A percentile compares a stretch with the other conserved stretches of the same genome.
phyloP scores from a whole-genome alignment of 2,113 vertebrate genomes.

The Hippopotamus amphibius region DNA sequence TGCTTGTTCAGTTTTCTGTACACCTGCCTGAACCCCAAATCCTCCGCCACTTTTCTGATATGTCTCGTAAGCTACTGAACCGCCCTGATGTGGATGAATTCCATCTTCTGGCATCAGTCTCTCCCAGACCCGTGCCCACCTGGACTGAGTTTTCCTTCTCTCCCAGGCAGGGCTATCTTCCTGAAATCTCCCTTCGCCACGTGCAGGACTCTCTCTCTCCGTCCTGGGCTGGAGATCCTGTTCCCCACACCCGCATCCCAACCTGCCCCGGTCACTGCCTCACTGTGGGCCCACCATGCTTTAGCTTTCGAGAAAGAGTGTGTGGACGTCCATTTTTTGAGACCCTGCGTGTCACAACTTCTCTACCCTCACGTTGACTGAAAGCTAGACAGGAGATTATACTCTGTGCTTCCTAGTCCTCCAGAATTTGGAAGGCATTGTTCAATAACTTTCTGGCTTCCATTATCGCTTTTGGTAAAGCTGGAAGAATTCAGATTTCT shows the following conservation, averaged over 20 bases:
- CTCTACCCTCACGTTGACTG: accelerated
- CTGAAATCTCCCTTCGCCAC: background rate
- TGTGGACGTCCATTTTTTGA: background rate
- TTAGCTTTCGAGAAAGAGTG: background rate
- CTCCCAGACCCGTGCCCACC: background rate
- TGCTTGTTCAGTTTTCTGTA: background rate
- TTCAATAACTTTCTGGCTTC: background rate
- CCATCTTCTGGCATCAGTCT: background rate
- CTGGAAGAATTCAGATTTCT: background rate
- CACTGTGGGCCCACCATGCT: background rate
- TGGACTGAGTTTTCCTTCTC: background rate
- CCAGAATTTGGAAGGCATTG: background rate
- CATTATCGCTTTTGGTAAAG: background rate
- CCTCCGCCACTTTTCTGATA: background rate
- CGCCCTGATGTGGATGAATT: background rate
- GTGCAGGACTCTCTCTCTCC: background rate
- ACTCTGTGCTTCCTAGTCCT: background rate
- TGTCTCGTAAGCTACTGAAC: background rate
- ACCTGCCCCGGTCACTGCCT: background rate
- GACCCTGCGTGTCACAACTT: accelerated
- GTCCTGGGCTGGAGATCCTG: background rate
- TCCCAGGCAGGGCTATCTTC: background rate
- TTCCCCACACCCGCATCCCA: background rate
- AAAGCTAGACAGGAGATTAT: too few species aligned
- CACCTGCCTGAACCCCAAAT: background rate